These are phyloP conservation scores for Rhizoglyphus robini DNA, from an alignment of 1,140 invertebrate species.

Conservation along the genomic window DNA sequence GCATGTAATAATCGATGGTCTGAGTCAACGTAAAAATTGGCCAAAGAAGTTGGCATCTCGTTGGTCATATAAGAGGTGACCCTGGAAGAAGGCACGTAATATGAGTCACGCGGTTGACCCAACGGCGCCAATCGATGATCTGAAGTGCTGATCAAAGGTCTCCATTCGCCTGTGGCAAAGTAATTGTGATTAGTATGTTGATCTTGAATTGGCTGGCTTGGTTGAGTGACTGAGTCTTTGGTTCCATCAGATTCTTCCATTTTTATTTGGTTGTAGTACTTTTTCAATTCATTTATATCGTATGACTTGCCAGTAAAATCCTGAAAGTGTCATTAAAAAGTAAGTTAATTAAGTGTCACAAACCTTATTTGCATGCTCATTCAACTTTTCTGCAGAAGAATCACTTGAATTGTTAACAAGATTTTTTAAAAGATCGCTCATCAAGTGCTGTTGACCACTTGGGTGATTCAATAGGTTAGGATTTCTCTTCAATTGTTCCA, in stretches of 20 bases:
- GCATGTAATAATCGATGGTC: background rate
- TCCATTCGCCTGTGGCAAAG: background rate
- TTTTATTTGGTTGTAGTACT: conserved; percentile 1
- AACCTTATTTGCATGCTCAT: background rate
- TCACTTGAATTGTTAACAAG: background rate
- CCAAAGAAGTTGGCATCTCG: background rate
- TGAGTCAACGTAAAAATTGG: background rate
- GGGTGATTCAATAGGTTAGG: background rate
- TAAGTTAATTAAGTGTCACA: background rate
- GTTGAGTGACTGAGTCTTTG: background rate
- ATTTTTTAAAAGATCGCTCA: background rate
- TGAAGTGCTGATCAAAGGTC: background rate
- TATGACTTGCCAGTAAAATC: background rate
- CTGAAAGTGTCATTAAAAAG: background rate
- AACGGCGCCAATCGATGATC: background rate
- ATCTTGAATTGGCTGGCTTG: background rate
- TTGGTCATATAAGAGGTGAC: background rate
- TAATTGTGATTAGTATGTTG: background rate
- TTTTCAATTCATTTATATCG: background rate
- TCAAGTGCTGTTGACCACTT: background rate
- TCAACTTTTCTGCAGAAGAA: no score
- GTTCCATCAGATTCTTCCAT: background rate
- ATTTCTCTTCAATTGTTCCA: background rate
- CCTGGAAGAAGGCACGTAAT: background rate
- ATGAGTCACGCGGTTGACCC: background rate